phyloP scores from a whole-genome alignment of 2,113 vertebrate species.

The Lophius piscatorius region DNA sequence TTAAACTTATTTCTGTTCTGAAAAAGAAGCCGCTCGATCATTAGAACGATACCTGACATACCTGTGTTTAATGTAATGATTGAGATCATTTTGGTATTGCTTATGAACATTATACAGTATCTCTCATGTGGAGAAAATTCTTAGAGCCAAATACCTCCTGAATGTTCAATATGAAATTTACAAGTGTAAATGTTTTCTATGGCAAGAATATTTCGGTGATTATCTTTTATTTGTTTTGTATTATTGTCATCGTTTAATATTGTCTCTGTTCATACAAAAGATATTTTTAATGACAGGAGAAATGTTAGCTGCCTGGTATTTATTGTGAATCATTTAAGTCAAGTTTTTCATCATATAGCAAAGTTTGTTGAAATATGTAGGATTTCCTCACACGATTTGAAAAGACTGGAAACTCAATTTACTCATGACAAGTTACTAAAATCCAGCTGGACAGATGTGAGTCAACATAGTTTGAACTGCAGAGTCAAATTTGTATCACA shows the following conservation, averaged over 20 bases:
- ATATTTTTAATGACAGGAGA: neutral
- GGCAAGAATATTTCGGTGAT: too few relatives aligned
- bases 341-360: too few relatives aligned
- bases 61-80: conserved; percentile 18
- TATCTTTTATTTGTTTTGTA: conserved; percentile 7
- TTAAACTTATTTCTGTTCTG: too few relatives aligned
- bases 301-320: neutral
- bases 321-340: too few relatives aligned
- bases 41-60: neutral
- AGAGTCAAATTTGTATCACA: neutral
- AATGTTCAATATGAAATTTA: too few relatives aligned
- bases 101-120: conserved; percentile 12
- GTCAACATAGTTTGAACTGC: neutral
- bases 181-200: too few relatives aligned
- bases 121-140: conserved; percentile 1
- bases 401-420: neutral
- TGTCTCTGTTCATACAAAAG: neutral
- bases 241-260: neutral
- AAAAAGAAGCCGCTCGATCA: conserved; percentile 48
- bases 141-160: conserved; percentile 14
- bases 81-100: conserved; percentile 18
- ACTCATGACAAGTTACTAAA: neutral
- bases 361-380: too few relatives aligned
- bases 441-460: neutral
- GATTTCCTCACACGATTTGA: neutral